Percentiles rank a stretch among this genome's conserved stretches.
phyloP scores from a whole-genome alignment of 2,113 vertebrate species.

The Telmatochromis brachygnathus region DNA sequence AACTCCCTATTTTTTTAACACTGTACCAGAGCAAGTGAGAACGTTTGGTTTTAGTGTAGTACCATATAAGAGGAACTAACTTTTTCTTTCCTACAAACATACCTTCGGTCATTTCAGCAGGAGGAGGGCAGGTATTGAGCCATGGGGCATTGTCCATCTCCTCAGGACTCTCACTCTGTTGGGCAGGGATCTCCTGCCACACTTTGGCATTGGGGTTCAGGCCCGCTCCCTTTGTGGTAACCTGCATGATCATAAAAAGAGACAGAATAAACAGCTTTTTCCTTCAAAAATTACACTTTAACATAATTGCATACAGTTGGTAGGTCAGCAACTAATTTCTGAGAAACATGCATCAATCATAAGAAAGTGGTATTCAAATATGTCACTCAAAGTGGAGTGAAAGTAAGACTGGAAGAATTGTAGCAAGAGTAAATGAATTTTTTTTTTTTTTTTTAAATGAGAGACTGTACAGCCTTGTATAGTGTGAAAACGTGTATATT shows the following conservation, averaged over 20 bases:
- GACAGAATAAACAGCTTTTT: background rate
- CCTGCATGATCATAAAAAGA: conserved; percentile 64
- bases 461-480: background rate
- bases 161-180: conserved; percentile 69
- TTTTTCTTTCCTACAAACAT: conserved; percentile 9
- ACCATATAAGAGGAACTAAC: background rate
- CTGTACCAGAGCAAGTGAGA: background rate
- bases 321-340: background rate
- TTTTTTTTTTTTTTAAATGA: background rate
- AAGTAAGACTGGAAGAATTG: background rate
- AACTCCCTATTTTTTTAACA: background rate
- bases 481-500: background rate
- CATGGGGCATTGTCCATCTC: conserved; percentile 78
- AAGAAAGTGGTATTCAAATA: background rate
- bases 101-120: conserved; percentile 75
- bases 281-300: background rate
- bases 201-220: conserved; percentile 98
- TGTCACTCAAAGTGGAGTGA: background rate
- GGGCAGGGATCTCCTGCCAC: conserved; percentile 88
- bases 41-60: background rate
- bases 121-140: conserved; percentile 65
- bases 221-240: conserved; percentile 90
- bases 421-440: background rate
- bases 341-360: background rate
- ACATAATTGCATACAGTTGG: background rate